Evolutionary conservation across 2,113 vertebrate species (phyloP).

Genomic region (Albula goreensis): DNA sequence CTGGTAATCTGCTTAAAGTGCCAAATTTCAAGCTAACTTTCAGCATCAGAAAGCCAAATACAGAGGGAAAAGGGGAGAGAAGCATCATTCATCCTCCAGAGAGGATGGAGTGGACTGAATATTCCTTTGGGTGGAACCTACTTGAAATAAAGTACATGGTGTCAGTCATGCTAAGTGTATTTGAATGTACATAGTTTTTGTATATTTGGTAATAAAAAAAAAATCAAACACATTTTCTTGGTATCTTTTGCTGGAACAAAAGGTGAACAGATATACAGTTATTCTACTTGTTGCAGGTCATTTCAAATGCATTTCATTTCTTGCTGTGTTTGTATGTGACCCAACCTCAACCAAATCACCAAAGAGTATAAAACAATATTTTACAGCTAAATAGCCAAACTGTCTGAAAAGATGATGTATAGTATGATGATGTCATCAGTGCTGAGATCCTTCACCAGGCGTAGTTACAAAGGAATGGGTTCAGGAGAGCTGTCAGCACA

Average conservation of each 20-base stretch:
- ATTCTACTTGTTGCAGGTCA: background rate
- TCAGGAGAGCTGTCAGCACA: no score
- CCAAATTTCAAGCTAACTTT: slow-evolving; percentile 32
- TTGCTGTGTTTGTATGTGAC: background rate
- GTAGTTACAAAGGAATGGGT: no score
- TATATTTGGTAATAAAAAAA: slow-evolving; percentile 74
- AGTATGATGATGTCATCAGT: no score
- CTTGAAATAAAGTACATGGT: slow-evolving; percentile 60
- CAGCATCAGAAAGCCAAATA: slow-evolving; percentile 48
- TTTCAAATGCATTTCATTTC: background rate
- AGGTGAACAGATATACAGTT: background rate
- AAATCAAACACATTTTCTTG: slow-evolving; percentile 20
- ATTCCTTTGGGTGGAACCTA: slow-evolving; percentile 47
- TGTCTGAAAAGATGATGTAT: no score
- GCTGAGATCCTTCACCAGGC: no score
- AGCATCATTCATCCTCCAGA: slow-evolving; percentile 9
- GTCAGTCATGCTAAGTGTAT: slow-evolving; percentile 56
- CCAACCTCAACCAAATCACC: background rate
- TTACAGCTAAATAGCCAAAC: no score
- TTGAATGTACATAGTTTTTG: slow-evolving; percentile 73
- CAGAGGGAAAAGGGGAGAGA: slow-evolving; percentile 34
- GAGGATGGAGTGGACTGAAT: slow-evolving; percentile 46
- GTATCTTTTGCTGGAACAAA: background rate
- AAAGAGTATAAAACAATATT: no score
- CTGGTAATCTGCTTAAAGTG: slow-evolving; percentile 28